These are phyloP conservation scores for Anas acuta DNA, from an alignment of 2,797 vertebrate genomes.

Conservation along the genomic window DNA sequence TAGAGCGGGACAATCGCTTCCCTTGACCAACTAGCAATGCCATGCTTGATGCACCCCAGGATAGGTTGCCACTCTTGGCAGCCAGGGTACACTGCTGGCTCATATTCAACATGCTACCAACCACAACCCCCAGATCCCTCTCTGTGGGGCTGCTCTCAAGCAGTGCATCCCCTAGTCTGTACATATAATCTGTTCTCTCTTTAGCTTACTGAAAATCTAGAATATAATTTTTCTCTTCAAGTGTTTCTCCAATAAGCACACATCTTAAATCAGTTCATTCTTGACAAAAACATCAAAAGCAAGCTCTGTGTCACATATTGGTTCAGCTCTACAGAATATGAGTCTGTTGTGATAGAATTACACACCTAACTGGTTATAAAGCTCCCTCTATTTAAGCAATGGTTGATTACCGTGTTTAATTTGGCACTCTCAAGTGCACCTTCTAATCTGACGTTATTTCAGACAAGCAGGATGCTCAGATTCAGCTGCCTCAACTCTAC, in stretches of 20 bases:
- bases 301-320: background rate
- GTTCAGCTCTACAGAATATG: background rate
- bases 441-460: background rate
- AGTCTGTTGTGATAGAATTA: background rate
- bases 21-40: no score
- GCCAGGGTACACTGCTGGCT: no score
- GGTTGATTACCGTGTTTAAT: background rate
- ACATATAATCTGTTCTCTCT: background rate
- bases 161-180: no score
- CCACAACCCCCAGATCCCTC: no score
- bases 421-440: background rate
- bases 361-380: rapidly evolving
- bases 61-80: no score
- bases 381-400: background rate
- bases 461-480: background rate
- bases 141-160: no score
- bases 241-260: background rate
- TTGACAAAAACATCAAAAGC: background rate
- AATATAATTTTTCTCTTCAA: background rate
- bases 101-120: no score
- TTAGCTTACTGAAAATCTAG: background rate
- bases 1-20: no score
- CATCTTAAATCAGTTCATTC: background rate
- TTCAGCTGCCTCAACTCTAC: background rate
- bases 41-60: no score